Base-by-base conservation (phyloP, 2,113 vertebrate species). In the Eulacestoma nigropectus region DNA sequence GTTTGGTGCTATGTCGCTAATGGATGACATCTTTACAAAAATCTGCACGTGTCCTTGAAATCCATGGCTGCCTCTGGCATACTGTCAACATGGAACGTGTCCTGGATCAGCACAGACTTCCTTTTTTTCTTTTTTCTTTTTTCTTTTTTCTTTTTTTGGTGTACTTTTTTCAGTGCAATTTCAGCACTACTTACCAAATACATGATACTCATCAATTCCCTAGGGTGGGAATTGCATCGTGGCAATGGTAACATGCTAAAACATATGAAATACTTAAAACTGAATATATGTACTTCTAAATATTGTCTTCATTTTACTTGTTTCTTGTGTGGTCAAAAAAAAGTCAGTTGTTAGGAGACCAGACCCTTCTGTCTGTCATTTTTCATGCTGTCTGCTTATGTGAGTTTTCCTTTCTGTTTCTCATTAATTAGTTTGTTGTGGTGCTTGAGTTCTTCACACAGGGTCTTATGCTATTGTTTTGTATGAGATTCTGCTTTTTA, bases 61-160 rank as follows among this genome's bases (percentile, higher is more conserved):
- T 69, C 50, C 39, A 15, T 2, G 2, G 55, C 47, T 64, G n/a
- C 39, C 46, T 56, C 49, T 72, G 63, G 39, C 22, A 13, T 16
- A 18, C 23, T 7, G 13, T 69, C 73, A 44, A 0, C 1, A 5
- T 73, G 77, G 79, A 77, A 93, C 0, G 0, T 21, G 23, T 25
- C 57, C 74, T 88, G 42, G 30, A 50, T 55, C 27, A 29, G 46
- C 75, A 63, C 30, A 39, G 27, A 16, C 84, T 81, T n/a, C 15
- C 35, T 42, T 62, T 41, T 57, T 59, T 44, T 27, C 21, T 42
- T 11, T 12, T 3, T 29, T 59, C n/a, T 62, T 41, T 57, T 59
- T 44, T 27, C 21, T 42, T 11, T 12, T 3, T 29, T 59, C n/a
- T n/a, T n/a, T n/a, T 12, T 4, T 29, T 59, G 52, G 8, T 60